Conservation (phyloP, 2,113 vertebrate genomes). For the Genyomyrus donnyi region DNA sequence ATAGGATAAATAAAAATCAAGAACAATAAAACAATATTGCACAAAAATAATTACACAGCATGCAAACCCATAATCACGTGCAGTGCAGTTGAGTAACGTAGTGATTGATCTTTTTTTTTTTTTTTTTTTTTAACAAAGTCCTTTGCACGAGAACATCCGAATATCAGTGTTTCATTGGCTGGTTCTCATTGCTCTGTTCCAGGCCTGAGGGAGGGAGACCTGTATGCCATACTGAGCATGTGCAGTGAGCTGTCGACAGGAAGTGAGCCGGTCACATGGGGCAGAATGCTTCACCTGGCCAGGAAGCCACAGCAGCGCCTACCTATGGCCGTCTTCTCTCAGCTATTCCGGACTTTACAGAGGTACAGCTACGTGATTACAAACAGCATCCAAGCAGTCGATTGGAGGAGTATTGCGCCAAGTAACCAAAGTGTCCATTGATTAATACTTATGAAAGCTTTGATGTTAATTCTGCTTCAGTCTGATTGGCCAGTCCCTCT, state of each 20-base stretch:
- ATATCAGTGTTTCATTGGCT: neutral
- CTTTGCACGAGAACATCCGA: neutral
- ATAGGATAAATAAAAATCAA: neutral
- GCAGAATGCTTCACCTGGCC: constrained; percentile 49
- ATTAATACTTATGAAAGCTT: neutral
- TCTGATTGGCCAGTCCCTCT: constrained; percentile 22
- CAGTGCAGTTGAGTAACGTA: neutral
- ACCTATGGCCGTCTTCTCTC: constrained; percentile 67
- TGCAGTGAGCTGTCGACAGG: constrained; percentile 50
- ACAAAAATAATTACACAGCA: neutral
- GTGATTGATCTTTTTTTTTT: too few species aligned
- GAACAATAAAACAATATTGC: neutral
- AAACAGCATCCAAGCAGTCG: neutral
- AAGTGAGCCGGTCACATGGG: constrained; percentile 45
- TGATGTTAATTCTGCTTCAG: constrained; percentile 4
- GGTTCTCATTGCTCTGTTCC: neutral
- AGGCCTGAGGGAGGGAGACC: constrained; percentile 71
- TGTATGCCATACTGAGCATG: constrained; percentile 63
- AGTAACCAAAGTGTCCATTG: neutral
- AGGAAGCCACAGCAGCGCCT: constrained; percentile 46
- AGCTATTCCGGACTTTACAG: constrained; percentile 60
- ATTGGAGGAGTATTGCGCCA: neutral
- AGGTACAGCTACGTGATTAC: constrained; percentile 47
- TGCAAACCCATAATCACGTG: neutral
- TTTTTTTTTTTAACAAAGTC: neutral